Percentiles rank a stretch among this genome's conserved stretches.
phyloP scores from a whole-genome alignment of 2,113 vertebrate genomes.

The Lasiurus borealis region DNA sequence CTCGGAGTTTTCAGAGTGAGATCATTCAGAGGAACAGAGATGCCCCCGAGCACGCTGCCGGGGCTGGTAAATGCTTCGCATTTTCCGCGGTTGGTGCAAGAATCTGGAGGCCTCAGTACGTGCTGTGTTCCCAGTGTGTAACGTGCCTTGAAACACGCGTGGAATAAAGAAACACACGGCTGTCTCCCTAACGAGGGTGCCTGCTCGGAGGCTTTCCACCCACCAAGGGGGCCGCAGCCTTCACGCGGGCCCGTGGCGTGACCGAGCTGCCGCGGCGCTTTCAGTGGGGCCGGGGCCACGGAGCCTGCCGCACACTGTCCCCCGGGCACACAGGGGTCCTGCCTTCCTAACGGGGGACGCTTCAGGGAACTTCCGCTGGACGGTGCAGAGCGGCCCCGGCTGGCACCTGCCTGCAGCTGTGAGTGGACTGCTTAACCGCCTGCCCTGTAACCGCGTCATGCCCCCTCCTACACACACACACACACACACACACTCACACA shows the following conservation, averaged over 20 bases:
- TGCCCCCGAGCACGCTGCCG: neutral
- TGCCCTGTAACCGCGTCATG: neutral
- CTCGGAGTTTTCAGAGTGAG: neutral
- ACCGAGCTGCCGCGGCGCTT: neutral
- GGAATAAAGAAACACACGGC: constrained; percentile 4
- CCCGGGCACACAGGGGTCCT: neutral
- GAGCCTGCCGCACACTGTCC: neutral
- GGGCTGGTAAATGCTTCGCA: constrained; percentile 6
- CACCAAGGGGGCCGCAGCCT: neutral
- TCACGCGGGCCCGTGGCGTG: neutral
- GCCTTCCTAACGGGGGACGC: constrained; percentile 63
- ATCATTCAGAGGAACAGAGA: neutral
- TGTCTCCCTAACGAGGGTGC: neutral
- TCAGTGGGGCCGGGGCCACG: neutral
- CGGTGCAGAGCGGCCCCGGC: constrained; percentile 9
- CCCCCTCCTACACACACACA: neutral
- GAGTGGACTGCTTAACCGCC: constrained; percentile 47
- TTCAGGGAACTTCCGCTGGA: constrained; percentile 1
- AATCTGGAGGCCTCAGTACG: constrained; percentile 1
- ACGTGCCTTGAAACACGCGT: constrained; percentile 38
- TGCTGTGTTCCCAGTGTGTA: neutral
- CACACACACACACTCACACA: too few relatives aligned
- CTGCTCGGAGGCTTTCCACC: neutral
- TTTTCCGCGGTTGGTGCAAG: constrained; percentile 19
- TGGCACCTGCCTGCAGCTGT: constrained; percentile 36